phyloP scores from a whole-genome alignment of 2,797 vertebrate genomes.

The Cossypha polioptera region DNA sequence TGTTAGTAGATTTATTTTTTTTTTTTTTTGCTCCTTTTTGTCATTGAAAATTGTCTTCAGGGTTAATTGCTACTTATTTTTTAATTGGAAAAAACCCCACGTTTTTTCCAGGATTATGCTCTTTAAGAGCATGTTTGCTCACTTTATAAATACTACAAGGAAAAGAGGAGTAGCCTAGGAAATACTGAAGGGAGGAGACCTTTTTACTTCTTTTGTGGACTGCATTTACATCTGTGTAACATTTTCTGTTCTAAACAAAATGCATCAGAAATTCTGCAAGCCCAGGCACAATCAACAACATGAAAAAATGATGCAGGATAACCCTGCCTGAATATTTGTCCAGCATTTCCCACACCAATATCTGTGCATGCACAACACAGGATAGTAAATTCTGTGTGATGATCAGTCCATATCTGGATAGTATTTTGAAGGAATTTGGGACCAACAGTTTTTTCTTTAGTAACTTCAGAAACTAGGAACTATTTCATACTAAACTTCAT shows the following conservation, averaged over 20 bases:
- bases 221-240: neutral
- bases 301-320: neutral
- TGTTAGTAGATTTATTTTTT: neutral
- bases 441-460: neutral
- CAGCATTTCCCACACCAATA: neutral
- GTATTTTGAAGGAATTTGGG: neutral
- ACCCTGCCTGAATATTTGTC: neutral
- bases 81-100: neutral
- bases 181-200: neutral
- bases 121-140: neutral
- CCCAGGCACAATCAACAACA: neutral
- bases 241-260: neutral
- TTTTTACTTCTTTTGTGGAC: neutral
- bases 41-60: neutral
- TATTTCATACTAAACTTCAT: neutral
- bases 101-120: neutral
- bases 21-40: neutral
- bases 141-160: neutral
- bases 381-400: neutral
- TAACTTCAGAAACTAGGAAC: neutral
- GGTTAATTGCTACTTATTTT: neutral
- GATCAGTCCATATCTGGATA: neutral
- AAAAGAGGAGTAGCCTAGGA: neutral
- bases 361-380: neutral
- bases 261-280: neutral